Evolutionary conservation across 2,888 invertebrate genomes (phyloP).

Genomic region (Tinea semifulvella): DNA sequence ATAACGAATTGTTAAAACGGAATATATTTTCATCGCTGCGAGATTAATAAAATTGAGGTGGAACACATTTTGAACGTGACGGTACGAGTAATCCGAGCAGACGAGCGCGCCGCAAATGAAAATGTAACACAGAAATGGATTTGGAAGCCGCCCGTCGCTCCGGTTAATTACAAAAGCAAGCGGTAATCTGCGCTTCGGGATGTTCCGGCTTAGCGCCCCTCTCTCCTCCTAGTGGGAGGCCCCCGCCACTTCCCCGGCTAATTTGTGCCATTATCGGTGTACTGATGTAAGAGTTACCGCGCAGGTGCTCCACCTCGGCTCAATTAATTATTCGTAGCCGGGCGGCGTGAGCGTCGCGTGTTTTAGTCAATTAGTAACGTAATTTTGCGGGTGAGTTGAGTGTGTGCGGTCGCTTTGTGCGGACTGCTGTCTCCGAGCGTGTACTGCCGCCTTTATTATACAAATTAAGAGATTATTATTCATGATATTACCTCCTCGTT

Average conservation of each 20-base stretch:
- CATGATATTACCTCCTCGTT: background rate
- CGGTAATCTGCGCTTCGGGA: conserved; percentile 67
- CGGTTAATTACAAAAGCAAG: conserved; percentile 69
- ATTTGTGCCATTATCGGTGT: conserved; percentile 68
- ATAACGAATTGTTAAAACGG: too few species aligned
- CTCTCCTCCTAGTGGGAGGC: conserved; percentile 29
- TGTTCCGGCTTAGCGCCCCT: conserved; percentile 66
- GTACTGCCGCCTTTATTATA: conserved; percentile 33
- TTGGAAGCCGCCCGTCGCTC: conserved; percentile 65
- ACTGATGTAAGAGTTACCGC: conserved; percentile 67
- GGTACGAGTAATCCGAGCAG: conserved; percentile 26
- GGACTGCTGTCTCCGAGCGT: conserved; percentile 26
- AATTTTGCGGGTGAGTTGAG: conserved; percentile 66
- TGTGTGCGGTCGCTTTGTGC: conserved; percentile 42
- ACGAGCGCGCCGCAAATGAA: conserved; percentile 62
- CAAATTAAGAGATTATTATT: conserved; percentile 13
- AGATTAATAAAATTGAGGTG: background rate
- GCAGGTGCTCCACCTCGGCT: conserved; percentile 52
- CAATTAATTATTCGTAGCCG: conserved; percentile 65
- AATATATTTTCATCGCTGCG: too few species aligned
- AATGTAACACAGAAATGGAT: conserved; percentile 68
- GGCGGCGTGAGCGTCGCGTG: conserved; percentile 67
- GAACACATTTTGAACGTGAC: background rate
- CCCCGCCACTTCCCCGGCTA: conserved; percentile 62
- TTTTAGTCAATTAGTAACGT: conserved; percentile 68